Percentiles rank a stretch among this genome's conserved stretches.
Evolutionary conservation across 2,797 vertebrate genomes (phyloP).

Genomic region (Myotis vivesi): DNA sequence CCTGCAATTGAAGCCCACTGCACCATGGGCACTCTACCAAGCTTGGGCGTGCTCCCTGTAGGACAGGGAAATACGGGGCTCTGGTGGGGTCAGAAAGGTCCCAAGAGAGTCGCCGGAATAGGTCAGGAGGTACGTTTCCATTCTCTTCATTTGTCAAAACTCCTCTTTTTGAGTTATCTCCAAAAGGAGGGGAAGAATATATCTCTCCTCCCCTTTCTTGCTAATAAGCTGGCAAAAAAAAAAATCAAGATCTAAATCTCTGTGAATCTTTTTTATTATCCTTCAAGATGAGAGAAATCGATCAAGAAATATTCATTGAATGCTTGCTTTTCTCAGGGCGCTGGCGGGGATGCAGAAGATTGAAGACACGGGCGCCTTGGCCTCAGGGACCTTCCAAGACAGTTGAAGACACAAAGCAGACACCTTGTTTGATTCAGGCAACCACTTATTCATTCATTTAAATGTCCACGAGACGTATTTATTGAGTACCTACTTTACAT

Average conservation of each 20-base stretch:
- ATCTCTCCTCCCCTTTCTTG: background rate
- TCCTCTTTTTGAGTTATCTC: background rate
- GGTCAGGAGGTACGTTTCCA: background rate
- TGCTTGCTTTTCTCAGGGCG: background rate
- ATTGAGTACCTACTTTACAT: background rate
- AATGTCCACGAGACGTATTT: background rate
- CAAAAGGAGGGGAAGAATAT: background rate
- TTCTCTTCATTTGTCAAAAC: background rate
- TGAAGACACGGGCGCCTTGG: background rate
- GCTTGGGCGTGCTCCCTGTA: background rate
- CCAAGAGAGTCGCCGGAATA: background rate
- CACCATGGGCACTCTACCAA: background rate
- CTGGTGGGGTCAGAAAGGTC: background rate
- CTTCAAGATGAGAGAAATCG: background rate
- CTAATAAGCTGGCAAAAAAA: conserved; percentile 1
- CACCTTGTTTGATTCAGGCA: background rate
- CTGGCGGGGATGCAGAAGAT: background rate
- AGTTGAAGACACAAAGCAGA: background rate
- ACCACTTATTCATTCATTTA: background rate
- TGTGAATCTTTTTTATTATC: conserved; percentile 12
- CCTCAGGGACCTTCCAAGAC: background rate
- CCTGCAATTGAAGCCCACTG: conserved; percentile 46
- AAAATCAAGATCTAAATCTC: conserved; percentile 15
- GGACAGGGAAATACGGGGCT: background rate
- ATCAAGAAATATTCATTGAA: background rate